A percentile compares a stretch with the other conserved stretches of the same genome.
These are phyloP conservation scores for Platorchestia sp. DNA, from an alignment of 1,140 invertebrate genomes.

Conservation along the genomic window DNA sequence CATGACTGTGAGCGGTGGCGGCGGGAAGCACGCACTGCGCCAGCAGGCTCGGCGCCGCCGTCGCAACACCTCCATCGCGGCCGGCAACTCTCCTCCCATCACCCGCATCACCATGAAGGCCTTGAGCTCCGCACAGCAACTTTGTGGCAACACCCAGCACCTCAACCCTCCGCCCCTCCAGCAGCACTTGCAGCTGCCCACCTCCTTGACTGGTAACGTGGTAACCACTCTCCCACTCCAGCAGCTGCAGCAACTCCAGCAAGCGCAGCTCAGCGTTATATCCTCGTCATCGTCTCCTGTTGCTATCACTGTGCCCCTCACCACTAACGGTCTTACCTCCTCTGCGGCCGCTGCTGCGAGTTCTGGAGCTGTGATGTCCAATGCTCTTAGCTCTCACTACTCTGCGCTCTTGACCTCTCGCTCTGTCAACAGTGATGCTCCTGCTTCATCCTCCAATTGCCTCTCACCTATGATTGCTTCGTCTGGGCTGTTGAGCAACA, in stretches of 20 bases:
- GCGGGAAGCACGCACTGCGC: constrained; percentile 78
- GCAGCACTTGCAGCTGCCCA: not conserved
- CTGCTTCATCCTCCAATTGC: not conserved
- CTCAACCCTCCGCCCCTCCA: not conserved
- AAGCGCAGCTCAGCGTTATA: not conserved
- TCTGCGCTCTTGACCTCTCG: not conserved
- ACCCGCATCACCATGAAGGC: constrained; percentile 67
- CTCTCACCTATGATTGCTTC: not conserved
- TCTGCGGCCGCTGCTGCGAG: not conserved
- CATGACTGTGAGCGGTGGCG: constrained; percentile 46
- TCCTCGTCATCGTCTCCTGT: not conserved
- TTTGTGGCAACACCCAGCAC: constrained; percentile 49
- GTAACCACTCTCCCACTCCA: not conserved
- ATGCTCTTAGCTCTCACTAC: constrained; percentile 5
- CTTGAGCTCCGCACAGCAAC: constrained; percentile 36
- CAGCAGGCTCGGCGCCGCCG: constrained; percentile 84
- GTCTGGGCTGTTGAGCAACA: not conserved
- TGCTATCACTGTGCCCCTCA: not conserved
- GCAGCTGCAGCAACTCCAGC: constrained; percentile 4
- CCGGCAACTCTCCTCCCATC: constrained; percentile 71
- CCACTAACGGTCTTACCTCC: constrained; percentile 5
- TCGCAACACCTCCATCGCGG: constrained; percentile 82
- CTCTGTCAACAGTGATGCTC: not conserved
- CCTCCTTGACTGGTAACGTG: not conserved
- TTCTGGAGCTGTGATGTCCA: not conserved